Evolutionary conservation across 2,113 vertebrate species (phyloP), one percentile per base, ranked within the genome.

Genomic region (Dicrurus megarhynchus): DNA sequence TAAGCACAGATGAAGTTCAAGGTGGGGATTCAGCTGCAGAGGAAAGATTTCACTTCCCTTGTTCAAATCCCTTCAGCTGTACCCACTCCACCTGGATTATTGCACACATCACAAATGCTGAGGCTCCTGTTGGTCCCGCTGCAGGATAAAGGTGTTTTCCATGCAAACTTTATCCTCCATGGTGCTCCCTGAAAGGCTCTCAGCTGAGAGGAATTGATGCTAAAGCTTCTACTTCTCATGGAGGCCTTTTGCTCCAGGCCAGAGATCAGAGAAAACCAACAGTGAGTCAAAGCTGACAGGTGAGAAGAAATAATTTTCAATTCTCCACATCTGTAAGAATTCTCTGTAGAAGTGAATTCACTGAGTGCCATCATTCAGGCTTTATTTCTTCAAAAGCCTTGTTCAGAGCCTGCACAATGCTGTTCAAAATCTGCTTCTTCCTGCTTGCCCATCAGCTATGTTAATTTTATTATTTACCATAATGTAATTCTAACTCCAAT

Each of bases 391-490:
- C 75, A 28, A 46, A 81, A 81, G 27, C 10, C 22, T 81, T 37
- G 22, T 83, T 86, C 28, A 71, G 82, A 78, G 26, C 10, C 1
- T 46, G 24, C 27, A 50, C 68, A 92, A 37, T 52, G 19, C 46
- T 52, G 8, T 22, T 96, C 44, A 17, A 69, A 93, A 80, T 81
- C 88, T 50, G 21, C 35, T 71, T 15, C 82, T 88, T 84, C 52
- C 60, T 4, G 11, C 60, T 81, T 78, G 79, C 92, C 95, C 80
- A 64, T 94, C 88, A 93, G 83, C 83, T 75, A 93, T 92, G 88
- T 86, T 86, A 94, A 96, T 94, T 94, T 92, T 96, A 73, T 96
- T 96, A 96, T 96, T 97, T 97, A 96, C 92, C 76, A 81, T 92
- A 93, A 79, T 75, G 60, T 89, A 96, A 93, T 93, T 93, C 92